Evolutionary conservation across 2,113 vertebrate species (phyloP), one percentile per base, ranked within the genome.

Genomic region (Electrona antarctica): DNA sequence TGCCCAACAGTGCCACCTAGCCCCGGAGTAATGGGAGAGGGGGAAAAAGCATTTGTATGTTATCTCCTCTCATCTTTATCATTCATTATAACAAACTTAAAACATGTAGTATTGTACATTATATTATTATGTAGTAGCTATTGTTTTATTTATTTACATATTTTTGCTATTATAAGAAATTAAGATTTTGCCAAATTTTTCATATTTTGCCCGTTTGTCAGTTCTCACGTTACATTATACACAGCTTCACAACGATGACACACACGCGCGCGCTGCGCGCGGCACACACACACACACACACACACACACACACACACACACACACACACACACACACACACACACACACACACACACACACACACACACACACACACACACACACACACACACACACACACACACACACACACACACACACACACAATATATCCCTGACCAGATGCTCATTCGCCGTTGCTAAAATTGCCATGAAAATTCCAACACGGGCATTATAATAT

Each of bases 1-100:
- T 86, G 83, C 87, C 83, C 90, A 88, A 91, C 90, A 90, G 82
- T 91, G 90, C 90, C 91, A 88, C 89, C 92, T 90, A 91, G 88
- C 85, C 83, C 82, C 29, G 57, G 60, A 82, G 71, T 80, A 74
- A 64, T 78, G 74, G 58, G 69, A 72, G 58, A 41, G 33, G 33
- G 2, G 2, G 33, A 41, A 41, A 2, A 41, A 41, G 33, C 33
- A 41, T 41, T 41, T 41, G 33, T 41, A 41, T 41, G 33, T 41
- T 41, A 8, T 12, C 6, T 11, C 59, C 12, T 71, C 13, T n/a
- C 61, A 69, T 71, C 58, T 78, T 67, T 60, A 79, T 64, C 14
- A 64, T 64, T 60, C 14, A 45, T 10, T 48, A 55, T 63, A 51
- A 73, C 67, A 69, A 28, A 62, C 58, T 64, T 21, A 70, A 58